Evolutionary conservation across 92 coral and sea anemone species (phyloP).

Genomic region (Ricordea florida): DNA sequence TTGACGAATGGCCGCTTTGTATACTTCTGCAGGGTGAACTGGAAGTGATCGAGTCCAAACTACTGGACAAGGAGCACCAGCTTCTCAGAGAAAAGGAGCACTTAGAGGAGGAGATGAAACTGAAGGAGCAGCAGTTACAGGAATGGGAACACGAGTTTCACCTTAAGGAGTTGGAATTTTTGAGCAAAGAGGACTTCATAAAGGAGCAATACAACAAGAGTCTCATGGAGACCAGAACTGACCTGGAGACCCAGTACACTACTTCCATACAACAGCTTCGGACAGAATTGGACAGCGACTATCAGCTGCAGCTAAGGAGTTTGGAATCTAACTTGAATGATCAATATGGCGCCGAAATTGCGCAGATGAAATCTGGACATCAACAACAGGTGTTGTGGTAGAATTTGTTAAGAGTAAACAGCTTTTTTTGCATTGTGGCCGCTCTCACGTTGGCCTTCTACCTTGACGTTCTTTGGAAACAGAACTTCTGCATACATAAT

Average conservation of each 20-base stretch:
- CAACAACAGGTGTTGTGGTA: constrained; percentile 98
- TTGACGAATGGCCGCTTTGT: background rate
- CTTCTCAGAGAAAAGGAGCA: constrained; percentile 75
- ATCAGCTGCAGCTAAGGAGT: constrained; percentile 67
- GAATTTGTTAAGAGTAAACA: background rate
- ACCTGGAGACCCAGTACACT: constrained; percentile 72
- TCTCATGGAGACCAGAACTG: constrained; percentile 59
- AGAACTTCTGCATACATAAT: too few relatives aligned
- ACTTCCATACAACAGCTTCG: constrained; percentile 78
- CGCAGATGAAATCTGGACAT: constrained; percentile 68
- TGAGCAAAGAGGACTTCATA: constrained; percentile 62
- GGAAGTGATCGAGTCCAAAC: constrained; percentile 81
- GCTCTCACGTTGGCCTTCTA: background rate
- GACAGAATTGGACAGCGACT: constrained; percentile 78
- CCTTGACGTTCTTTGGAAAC: too few relatives aligned
- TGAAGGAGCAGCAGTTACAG: constrained; percentile 84
- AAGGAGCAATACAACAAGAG: constrained; percentile 59
- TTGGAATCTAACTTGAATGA: constrained; percentile 70
- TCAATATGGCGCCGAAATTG: constrained; percentile 79
- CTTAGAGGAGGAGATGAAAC: constrained; percentile 83
- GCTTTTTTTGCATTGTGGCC: background rate
- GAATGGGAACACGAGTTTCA: constrained; percentile 96
- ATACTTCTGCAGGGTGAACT: constrained; percentile 71
- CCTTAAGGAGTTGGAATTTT: constrained; percentile 75
- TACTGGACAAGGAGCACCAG: constrained; percentile 82